phyloP scores from a whole-genome alignment of 1,140 invertebrate genomes.

The Meloidogyne floridensis region DNA sequence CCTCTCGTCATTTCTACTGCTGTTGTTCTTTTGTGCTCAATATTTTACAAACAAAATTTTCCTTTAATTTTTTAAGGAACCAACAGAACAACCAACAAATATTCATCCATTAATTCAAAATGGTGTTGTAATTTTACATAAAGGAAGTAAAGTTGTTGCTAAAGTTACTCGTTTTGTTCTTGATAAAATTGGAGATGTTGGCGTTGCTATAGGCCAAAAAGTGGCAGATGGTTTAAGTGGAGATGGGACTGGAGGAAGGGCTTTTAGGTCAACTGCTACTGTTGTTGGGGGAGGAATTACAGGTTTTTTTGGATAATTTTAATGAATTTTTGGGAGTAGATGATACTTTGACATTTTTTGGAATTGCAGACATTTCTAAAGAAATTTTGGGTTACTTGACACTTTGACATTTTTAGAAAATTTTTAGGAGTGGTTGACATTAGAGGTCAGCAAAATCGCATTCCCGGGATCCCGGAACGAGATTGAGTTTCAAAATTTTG shows the following conservation, averaged over 20 bases:
- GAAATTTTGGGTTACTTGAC: too few relatives aligned
- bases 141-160: slow-evolving; percentile 42
- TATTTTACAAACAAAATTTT: neutral
- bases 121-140: slow-evolving; percentile 44
- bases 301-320: slow-evolving; percentile 7
- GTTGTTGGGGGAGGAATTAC: slow-evolving; percentile 51
- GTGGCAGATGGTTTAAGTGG: slow-evolving; percentile 38
- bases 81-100: slow-evolving; percentile 45
- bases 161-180: slow-evolving; percentile 48
- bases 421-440: too few relatives aligned
- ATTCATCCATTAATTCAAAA: slow-evolving; percentile 49
- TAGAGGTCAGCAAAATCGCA: too few relatives aligned
- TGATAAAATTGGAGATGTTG: slow-evolving; percentile 51
- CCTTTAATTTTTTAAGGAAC: slow-evolving; percentile 16
- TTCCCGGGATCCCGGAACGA: too few relatives aligned
- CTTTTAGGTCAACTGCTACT: slow-evolving; percentile 35
- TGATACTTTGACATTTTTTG: too few relatives aligned
- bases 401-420: neutral
- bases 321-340: too few relatives aligned
- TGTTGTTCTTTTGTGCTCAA: too few relatives aligned
- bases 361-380: too few relatives aligned
- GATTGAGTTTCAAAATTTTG: too few relatives aligned
- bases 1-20: too few relatives aligned
- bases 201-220: slow-evolving; percentile 41
- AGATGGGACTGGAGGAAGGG: slow-evolving; percentile 39